A percentile compares a stretch with the other conserved stretches of the same genome.
These are phyloP conservation scores for Xiphophorus couchianus DNA, from an alignment of 2,113 vertebrate genomes.

Conservation along the genomic window DNA sequence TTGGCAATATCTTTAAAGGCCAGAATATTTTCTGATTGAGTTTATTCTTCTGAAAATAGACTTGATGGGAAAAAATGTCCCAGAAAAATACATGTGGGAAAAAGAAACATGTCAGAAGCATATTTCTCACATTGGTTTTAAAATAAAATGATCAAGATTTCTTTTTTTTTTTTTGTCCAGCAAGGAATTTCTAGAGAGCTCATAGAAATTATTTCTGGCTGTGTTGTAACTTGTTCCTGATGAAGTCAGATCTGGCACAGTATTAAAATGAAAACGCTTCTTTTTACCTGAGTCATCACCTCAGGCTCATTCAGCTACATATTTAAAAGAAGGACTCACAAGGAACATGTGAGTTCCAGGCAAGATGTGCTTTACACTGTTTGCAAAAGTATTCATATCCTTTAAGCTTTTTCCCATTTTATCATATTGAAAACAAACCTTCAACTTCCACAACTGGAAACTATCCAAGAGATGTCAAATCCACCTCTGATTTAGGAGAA, in stretches of 20 bases:
- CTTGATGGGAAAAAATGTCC: slow-evolving; percentile 38
- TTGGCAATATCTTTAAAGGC: slow-evolving; percentile 34
- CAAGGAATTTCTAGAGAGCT: slow-evolving; percentile 35
- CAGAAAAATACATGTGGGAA: slow-evolving; percentile 35
- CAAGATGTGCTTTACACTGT: neutral
- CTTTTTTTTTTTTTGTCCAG: slow-evolving; percentile 19
- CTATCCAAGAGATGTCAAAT: neutral
- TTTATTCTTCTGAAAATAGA: slow-evolving; percentile 52
- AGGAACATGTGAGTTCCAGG: neutral
- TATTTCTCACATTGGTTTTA: slow-evolving; percentile 33
- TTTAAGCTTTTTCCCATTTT: neutral
- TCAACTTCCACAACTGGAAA: neutral
- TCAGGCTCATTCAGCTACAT: neutral
- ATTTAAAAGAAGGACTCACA: neutral
- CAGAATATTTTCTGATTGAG: slow-evolving; percentile 47
- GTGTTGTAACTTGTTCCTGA: slow-evolving; percentile 61
- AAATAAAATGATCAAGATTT: slow-evolving; percentile 2
- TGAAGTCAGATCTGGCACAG: slow-evolving; percentile 54
- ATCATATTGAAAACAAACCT: neutral
- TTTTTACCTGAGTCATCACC: slow-evolving; percentile 57
- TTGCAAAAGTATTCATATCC: neutral
- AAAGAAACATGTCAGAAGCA: slow-evolving; percentile 16
- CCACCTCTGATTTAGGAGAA: neutral
- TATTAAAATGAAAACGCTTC: slow-evolving; percentile 24
- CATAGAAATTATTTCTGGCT: slow-evolving; percentile 50